Percentiles rank a stretch among this genome's conserved stretches.
Conservation (phyloP, 2,113 vertebrate genomes). For the Australoheros scitulus region DNA sequence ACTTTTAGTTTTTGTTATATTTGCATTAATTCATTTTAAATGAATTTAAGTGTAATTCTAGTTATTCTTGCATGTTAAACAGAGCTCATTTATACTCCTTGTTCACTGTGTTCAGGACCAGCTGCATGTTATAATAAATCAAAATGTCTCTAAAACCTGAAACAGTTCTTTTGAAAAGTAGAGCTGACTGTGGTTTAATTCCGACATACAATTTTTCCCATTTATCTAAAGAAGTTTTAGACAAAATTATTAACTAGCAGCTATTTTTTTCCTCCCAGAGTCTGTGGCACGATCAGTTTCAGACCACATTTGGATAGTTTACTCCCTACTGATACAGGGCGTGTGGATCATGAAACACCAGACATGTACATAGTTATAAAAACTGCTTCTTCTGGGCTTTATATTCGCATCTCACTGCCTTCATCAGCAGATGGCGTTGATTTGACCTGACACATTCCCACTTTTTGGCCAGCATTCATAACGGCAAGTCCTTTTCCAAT, state of each 20-base stretch:
- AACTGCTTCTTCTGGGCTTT: not conserved
- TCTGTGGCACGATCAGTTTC: not conserved
- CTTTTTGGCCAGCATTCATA: conserved; percentile 3
- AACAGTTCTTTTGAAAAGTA: not conserved
- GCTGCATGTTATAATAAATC: not conserved
- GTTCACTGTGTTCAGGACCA: not conserved
- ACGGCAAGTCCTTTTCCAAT: not conserved
- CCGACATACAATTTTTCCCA: not conserved
- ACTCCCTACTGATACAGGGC: not conserved
- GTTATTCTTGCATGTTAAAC: not conserved
- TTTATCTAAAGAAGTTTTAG: not conserved
- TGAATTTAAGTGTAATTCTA: not conserved
- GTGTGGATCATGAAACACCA: not conserved
- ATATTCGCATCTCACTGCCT: not conserved
- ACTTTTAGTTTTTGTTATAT: not conserved
- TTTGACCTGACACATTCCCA: not conserved
- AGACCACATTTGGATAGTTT: not conserved
- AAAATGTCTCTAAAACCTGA: not conserved
- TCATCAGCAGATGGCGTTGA: not conserved
- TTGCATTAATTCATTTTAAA: not conserved
- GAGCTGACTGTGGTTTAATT: not conserved
- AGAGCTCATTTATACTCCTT: not conserved
- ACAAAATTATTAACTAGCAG: not conserved
- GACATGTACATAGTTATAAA: not conserved
- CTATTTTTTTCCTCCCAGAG: not conserved